phyloP scores from a whole-genome alignment of 2,797 vertebrate species.

The Tragelaphus eurycerus region DNA sequence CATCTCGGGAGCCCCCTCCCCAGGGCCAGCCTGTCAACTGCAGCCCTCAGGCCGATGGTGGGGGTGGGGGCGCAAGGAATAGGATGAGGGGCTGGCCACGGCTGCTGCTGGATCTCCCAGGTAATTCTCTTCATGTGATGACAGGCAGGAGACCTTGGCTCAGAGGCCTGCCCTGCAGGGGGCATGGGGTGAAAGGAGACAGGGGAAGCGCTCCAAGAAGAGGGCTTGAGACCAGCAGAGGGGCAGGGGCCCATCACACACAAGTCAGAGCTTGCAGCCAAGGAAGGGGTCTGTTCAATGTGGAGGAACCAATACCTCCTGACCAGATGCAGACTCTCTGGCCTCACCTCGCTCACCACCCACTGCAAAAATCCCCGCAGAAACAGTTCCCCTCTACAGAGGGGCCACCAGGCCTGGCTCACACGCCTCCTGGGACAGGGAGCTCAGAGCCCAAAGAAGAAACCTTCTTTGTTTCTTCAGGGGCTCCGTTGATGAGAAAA shows the following conservation, averaged over 20 bases:
- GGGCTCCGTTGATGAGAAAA: not conserved
- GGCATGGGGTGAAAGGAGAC: not conserved
- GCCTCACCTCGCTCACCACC: not conserved
- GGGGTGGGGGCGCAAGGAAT: not conserved
- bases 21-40: not conserved
- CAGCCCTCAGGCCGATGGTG: not conserved
- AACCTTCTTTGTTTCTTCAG: not conserved
- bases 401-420: not conserved
- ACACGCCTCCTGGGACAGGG: not conserved
- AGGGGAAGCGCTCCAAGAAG: not conserved
- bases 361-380: not conserved
- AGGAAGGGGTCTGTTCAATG: not conserved
- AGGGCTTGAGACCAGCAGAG: not conserved
- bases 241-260: not conserved
- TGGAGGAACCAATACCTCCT: not conserved
- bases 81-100: accelerated
- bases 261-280: not conserved
- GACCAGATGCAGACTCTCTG: not conserved
- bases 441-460: not conserved
- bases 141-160: not conserved
- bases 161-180: not conserved
- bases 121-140: not conserved
- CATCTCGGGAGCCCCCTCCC: slow-evolving; percentile 35
- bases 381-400: not conserved
- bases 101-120: not conserved